Conservation (phyloP, 2,888 invertebrate species). For the Pandemis corylana region DNA sequence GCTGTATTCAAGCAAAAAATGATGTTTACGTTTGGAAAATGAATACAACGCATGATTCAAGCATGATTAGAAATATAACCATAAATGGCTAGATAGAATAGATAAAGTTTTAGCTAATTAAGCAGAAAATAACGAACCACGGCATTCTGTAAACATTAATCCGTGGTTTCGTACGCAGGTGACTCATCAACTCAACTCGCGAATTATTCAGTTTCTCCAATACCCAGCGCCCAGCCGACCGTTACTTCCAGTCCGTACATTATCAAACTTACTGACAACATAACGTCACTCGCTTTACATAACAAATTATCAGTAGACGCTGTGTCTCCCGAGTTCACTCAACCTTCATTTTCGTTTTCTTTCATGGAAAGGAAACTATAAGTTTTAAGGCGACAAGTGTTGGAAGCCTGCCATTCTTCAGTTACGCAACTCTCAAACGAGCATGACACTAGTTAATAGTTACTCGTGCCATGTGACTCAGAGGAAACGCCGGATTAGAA, state of each 20-base stretch:
- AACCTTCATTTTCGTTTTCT: constrained; percentile 55
- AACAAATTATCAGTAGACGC: constrained; percentile 50
- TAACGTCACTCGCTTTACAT: constrained; percentile 46
- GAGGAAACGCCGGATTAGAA: constrained; percentile 62
- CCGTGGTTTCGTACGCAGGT: constrained; percentile 53
- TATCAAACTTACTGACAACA: constrained; percentile 40
- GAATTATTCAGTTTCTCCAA: constrained; percentile 62
- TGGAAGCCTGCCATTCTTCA: constrained; percentile 69
- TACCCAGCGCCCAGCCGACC: constrained; percentile 55
- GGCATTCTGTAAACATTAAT: constrained; percentile 50
- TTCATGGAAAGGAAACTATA: constrained; percentile 64
- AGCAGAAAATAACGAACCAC: constrained; percentile 55
- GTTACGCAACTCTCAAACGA: constrained; percentile 58
- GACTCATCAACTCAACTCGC: constrained; percentile 55
- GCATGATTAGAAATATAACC: constrained; percentile 39
- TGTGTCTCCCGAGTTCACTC: constrained; percentile 52
- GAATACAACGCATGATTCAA: not conserved
- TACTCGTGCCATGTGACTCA: constrained; percentile 54
- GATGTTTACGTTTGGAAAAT: not conserved
- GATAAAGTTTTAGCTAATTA: constrained; percentile 44
- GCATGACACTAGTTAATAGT: constrained; percentile 47
- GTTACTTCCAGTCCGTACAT: constrained; percentile 43
- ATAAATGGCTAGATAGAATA: too few species aligned
- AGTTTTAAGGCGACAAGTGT: constrained; percentile 58
- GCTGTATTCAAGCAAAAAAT: not conserved